Conservation (phyloP, 2,797 vertebrate genomes). For the Sylvilagus floridanus region DNA sequence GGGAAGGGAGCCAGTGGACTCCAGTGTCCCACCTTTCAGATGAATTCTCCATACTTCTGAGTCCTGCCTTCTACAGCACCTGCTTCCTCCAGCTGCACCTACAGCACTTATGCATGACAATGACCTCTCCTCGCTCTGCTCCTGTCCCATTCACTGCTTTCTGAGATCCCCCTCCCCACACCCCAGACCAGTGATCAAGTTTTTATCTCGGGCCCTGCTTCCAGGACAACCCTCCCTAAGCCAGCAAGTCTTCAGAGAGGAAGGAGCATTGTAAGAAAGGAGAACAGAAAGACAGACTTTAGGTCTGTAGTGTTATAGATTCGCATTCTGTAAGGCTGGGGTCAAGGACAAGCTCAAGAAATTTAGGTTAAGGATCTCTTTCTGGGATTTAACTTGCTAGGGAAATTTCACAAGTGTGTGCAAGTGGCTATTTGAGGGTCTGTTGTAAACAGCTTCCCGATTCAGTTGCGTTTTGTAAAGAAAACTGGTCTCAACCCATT, state of each 20-base stretch:
- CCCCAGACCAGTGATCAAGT: not conserved
- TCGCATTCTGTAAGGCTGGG: not conserved
- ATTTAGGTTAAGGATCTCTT: not conserved
- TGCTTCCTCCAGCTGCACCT: too few relatives aligned
- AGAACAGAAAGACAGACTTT: not conserved
- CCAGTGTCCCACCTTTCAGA: not conserved
- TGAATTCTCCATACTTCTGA: not conserved
- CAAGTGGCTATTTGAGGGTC: not conserved
- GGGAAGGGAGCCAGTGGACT: not conserved
- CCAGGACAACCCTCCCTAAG: not conserved
- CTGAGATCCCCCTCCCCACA: not conserved
- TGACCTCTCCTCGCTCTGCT: not conserved
- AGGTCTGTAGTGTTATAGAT: not conserved
- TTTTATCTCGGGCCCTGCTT: not conserved
- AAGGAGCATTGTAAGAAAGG: not conserved
- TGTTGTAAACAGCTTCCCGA: not conserved
- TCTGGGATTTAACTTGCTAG: not conserved
- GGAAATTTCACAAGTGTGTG: not conserved
- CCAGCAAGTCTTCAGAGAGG: not conserved
- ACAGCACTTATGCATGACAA: not conserved
- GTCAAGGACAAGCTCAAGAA: not conserved
- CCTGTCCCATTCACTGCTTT: not conserved
- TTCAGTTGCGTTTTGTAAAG: not conserved
- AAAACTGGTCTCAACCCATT: not conserved
- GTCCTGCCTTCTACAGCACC: not conserved